phyloP scores from a whole-genome alignment of 2,888 invertebrate genomes.

The Euplexia lucipara region DNA sequence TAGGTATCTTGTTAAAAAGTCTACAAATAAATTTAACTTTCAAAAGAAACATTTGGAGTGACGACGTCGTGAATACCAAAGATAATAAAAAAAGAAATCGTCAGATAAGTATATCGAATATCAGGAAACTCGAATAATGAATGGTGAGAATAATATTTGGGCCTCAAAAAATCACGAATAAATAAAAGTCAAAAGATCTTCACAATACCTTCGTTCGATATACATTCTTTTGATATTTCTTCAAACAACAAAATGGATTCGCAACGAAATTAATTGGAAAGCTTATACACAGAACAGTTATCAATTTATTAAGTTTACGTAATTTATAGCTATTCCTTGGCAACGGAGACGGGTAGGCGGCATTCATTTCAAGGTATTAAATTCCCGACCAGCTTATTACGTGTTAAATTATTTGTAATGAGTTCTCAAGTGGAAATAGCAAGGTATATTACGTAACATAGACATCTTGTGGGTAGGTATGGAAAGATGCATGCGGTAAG shows the following conservation, averaged over 20 bases:
- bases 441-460: not conserved
- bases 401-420: constrained; percentile 33
- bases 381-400: constrained; percentile 65
- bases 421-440: constrained; percentile 18
- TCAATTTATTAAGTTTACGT: constrained; percentile 70
- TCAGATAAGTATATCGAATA: constrained; percentile 5
- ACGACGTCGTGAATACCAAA: not conserved
- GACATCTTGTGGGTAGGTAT: not conserved
- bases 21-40: no score
- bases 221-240: constrained; percentile 28
- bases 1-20: no score
- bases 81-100: constrained; percentile 2
- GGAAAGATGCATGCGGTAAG: constrained; percentile 4
- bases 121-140: constrained; percentile 9
- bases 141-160: constrained; percentile 16
- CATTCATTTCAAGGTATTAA: constrained; percentile 74
- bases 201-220: constrained; percentile 16
- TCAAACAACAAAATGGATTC: constrained; percentile 32
- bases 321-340: constrained; percentile 75
- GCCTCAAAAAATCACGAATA: not conserved
- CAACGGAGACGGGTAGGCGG: constrained; percentile 66
- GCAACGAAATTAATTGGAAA: constrained; percentile 45
- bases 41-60: not conserved
- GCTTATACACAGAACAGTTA: constrained; percentile 53
- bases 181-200: constrained; percentile 21